These are phyloP conservation scores for Himantopus leucocephalus DNA, from an alignment of 2,113 vertebrate genomes.

Conservation along the genomic window DNA sequence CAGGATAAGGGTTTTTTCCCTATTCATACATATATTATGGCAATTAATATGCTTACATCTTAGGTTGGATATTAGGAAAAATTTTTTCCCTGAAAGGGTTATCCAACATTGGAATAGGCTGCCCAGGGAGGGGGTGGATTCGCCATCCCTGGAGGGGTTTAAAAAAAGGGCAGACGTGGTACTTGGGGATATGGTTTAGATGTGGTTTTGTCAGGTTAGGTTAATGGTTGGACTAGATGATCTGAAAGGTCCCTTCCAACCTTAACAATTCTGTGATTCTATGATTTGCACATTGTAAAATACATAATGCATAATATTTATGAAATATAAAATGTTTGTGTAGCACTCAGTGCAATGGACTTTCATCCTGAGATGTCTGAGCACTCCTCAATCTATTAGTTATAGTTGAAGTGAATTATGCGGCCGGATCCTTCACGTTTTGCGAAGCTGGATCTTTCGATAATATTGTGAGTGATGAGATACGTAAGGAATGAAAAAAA, in stretches of 20 bases:
- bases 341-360: not conserved
- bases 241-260: too few relatives aligned
- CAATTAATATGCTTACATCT: not conserved
- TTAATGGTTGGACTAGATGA: too few relatives aligned
- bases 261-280: too few relatives aligned
- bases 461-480: not conserved
- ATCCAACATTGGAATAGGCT: too few relatives aligned
- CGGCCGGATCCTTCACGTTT: not conserved
- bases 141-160: too few relatives aligned
- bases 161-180: too few relatives aligned
- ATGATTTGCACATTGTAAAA: not conserved
- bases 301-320: not conserved
- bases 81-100: too few relatives aligned
- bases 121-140: too few relatives aligned
- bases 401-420: not conserved
- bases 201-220: too few relatives aligned
- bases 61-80: too few relatives aligned
- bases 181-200: too few relatives aligned
- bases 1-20: not conserved
- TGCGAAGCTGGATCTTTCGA: not conserved
- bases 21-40: not conserved
- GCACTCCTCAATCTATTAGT: not conserved
- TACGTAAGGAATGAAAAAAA: not conserved
- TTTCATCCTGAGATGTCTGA: not conserved
- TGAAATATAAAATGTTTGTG: not conserved